These are phyloP conservation scores for Rotaria socialis DNA, from an alignment of 2,888 invertebrate genomes.

Conservation along the genomic window DNA sequence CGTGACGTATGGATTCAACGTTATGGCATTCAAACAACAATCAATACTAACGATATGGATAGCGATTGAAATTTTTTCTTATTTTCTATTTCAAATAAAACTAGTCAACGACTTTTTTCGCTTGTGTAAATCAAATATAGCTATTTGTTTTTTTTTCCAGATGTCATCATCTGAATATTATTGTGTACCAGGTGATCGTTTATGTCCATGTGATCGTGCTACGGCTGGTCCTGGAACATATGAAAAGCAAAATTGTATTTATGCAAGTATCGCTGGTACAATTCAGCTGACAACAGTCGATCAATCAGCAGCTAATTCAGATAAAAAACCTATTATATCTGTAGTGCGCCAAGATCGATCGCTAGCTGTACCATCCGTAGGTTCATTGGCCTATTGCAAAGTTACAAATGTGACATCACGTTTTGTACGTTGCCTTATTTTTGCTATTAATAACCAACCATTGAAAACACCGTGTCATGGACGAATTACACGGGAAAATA, in stretches of 20 bases:
- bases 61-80: background rate
- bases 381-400: constrained; percentile 28
- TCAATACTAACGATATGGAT: background rate
- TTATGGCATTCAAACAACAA: background rate
- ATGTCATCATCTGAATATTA: constrained; percentile 23
- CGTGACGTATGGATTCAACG: constrained; percentile 5
- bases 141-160: background rate
- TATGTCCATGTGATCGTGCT: constrained; percentile 28
- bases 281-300: background rate
- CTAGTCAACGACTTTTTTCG: too few species aligned
- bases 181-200: constrained; percentile 37
- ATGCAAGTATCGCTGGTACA: constrained; percentile 4
- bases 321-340: constrained; percentile 14
- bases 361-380: background rate
- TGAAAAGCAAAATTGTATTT: constrained; percentile 31
- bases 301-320: background rate
- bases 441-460: constrained; percentile 34
- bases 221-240: background rate
- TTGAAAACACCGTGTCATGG: constrained; percentile 26
- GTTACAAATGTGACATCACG: constrained; percentile 12
- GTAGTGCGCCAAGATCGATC: constrained; percentile 19
- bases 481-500: constrained; percentile 13
- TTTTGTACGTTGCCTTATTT: constrained; percentile 15
- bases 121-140: background rate
- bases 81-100: background rate